phyloP scores from a whole-genome alignment of 2,113 vertebrate genomes.

The Galbula dea region DNA sequence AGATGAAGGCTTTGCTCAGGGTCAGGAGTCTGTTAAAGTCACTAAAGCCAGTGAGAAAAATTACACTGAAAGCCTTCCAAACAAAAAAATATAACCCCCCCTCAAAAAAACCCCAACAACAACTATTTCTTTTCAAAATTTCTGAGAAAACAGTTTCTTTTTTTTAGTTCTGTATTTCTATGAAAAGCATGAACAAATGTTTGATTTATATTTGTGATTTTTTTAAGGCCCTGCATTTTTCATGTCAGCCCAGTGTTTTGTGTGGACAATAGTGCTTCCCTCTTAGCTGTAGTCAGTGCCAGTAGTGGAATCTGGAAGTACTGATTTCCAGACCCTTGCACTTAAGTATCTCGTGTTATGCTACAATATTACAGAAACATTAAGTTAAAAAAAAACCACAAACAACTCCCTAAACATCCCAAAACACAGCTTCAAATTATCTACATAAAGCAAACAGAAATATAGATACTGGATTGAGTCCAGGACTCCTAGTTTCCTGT shows the following conservation, averaged over 20 bases:
- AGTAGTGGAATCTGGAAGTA: slow-evolving; percentile 3
- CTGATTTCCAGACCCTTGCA: slow-evolving; percentile 35
- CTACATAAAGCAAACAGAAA: slow-evolving; percentile 34
- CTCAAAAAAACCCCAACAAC: no score
- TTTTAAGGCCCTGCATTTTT: slow-evolving; percentile 20
- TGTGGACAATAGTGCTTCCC: neutral
- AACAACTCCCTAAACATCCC: neutral
- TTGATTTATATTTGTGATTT: slow-evolving; percentile 16
- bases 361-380: neutral
- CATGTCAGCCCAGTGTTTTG: slow-evolving; percentile 2
- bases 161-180: neutral
- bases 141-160: fast-evolving
- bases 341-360: neutral
- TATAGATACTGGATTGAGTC: slow-evolving; percentile 1
- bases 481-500: neutral
- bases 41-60: neutral
- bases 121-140: no score
- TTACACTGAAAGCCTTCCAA: neutral
- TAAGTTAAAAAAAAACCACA: neutral
- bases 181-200: neutral
- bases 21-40: slow-evolving; percentile 4
- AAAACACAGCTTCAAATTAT: neutral
- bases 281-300: neutral
- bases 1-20: slow-evolving; percentile 23
- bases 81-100: no score